A percentile compares a stretch with the other conserved stretches of the same genome.
phyloP scores from a whole-genome alignment of 2,888 invertebrate genomes.

The Cheilosia scutellata region DNA sequence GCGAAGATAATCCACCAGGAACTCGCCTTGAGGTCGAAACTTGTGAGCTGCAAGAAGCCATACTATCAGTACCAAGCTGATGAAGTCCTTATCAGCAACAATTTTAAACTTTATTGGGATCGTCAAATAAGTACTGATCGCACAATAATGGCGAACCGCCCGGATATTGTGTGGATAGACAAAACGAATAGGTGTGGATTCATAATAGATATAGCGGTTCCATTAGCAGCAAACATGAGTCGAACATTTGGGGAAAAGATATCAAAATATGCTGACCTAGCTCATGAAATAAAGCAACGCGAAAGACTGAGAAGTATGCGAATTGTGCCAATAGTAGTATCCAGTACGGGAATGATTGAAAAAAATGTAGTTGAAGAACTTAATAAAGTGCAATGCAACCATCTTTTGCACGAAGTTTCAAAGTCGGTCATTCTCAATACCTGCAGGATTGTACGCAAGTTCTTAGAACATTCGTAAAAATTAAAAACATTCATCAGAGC shows the following conservation, averaged over 20 bases:
- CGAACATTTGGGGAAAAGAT: conserved; percentile 4
- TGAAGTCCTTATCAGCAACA: no score
- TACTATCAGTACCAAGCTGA: background rate
- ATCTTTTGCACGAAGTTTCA: conserved; percentile 4
- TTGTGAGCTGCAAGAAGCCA: background rate
- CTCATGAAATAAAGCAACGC: conserved; percentile 3
- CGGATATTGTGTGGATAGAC: conserved; percentile 6
- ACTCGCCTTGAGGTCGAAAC: conserved; percentile 3
- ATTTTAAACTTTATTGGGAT: no score
- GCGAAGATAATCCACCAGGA: background rate
- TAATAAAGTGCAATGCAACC: conserved; percentile 19
- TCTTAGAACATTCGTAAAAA: background rate
- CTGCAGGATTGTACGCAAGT: background rate
- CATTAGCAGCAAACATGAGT: conserved; percentile 3
- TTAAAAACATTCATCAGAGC: no score
- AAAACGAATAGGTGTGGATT: conserved; percentile 1
- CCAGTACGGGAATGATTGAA: background rate
- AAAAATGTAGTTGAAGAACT: conserved; percentile 13
- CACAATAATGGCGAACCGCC: background rate
- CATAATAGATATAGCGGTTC: conserved; percentile 6
- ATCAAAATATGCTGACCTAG: conserved; percentile 1
- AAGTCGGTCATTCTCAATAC: background rate
- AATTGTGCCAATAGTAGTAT: no score
- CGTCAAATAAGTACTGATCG: background rate
- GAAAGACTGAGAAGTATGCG: background rate